A percentile compares a stretch with the other conserved stretches of the same genome.
Conservation (phyloP, 2,797 vertebrate genomes). For the Sebastes trivittatus region DNA sequence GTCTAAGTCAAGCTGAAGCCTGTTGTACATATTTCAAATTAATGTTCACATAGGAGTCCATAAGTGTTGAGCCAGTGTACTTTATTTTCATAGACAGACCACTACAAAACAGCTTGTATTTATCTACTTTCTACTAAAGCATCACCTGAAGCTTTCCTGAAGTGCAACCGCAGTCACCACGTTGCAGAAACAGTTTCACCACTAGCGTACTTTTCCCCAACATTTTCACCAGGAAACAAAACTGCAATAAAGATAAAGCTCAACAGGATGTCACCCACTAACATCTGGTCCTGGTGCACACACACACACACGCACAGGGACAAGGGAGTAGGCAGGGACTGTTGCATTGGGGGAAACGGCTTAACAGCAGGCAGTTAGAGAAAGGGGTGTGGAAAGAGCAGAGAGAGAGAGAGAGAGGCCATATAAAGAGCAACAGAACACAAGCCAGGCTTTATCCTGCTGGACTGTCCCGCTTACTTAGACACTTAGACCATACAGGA, state of each 20-base stretch:
- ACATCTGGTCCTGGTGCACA: constrained; percentile 11
- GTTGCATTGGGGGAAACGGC: constrained; percentile 50
- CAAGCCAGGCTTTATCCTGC: constrained; percentile 80
- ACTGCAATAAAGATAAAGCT: neutral
- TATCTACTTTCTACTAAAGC: neutral
- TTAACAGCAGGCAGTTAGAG: constrained; percentile 61
- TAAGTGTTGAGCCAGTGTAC: neutral
- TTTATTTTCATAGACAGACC: neutral
- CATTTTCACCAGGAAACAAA: constrained; percentile 18
- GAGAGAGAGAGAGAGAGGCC: constrained; percentile 38
- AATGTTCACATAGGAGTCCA: neutral
- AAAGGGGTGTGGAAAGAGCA: constrained; percentile 73
- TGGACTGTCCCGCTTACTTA: constrained; percentile 71
- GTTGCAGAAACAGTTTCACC: neutral
- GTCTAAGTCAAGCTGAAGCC: neutral
- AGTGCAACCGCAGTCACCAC: neutral
- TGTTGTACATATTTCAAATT: neutral
- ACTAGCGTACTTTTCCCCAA: neutral
- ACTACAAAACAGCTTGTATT: neutral
- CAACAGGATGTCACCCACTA: neutral
- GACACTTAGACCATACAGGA: constrained; percentile 77
- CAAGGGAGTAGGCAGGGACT: constrained; percentile 38
- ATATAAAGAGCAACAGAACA: constrained; percentile 81
- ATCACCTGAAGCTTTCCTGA: neutral
- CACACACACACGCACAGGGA: neutral